Evolutionary conservation across 2,888 invertebrate species (phyloP).

Genomic region (Ennomos quercinarius): DNA sequence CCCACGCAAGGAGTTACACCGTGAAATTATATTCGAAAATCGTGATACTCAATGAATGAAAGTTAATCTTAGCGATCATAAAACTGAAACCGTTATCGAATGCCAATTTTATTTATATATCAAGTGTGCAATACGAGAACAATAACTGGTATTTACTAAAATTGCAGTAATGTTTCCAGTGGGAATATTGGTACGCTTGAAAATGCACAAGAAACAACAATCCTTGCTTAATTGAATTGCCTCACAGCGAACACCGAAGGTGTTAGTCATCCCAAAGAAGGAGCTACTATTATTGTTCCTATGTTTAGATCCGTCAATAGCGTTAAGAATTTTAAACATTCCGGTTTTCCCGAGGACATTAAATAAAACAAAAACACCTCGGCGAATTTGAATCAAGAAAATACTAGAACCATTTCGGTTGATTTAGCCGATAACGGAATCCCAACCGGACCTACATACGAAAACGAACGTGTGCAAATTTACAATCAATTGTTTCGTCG

Average conservation of each 20-base stretch:
- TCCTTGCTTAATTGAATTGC: slow-evolving; percentile 59
- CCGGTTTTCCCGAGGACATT: slow-evolving; percentile 48
- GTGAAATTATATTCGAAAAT: slow-evolving; percentile 28
- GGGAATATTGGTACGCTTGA: slow-evolving; percentile 41
- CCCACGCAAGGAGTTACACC: slow-evolving; percentile 23
- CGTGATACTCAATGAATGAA: slow-evolving; percentile 23
- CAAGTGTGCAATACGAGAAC: slow-evolving; percentile 23
- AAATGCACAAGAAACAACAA: slow-evolving; percentile 51
- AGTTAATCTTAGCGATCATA: slow-evolving; percentile 10
- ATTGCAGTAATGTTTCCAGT: slow-evolving; percentile 37
- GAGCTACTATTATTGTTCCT: slow-evolving; percentile 39
- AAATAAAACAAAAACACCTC: background rate
- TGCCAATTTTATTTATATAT: slow-evolving; percentile 15
- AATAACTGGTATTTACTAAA: slow-evolving; percentile 36
- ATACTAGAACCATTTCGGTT: slow-evolving; percentile 36
- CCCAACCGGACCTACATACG: slow-evolving; percentile 51
- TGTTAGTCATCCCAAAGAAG: slow-evolving; percentile 51
- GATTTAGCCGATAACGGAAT: slow-evolving; percentile 53
- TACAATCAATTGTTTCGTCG: slow-evolving; percentile 37
- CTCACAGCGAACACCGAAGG: slow-evolving; percentile 41
- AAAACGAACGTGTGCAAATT: slow-evolving; percentile 55
- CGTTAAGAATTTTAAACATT: slow-evolving; percentile 42
- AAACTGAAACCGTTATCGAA: slow-evolving; percentile 14
- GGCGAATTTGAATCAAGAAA: slow-evolving; percentile 10
- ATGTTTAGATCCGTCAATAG: slow-evolving; percentile 29